Evolutionary conservation across 2,113 vertebrate species (phyloP), one percentile per base, ranked within the genome.

Genomic region (Scophthalmus maximus): DNA sequence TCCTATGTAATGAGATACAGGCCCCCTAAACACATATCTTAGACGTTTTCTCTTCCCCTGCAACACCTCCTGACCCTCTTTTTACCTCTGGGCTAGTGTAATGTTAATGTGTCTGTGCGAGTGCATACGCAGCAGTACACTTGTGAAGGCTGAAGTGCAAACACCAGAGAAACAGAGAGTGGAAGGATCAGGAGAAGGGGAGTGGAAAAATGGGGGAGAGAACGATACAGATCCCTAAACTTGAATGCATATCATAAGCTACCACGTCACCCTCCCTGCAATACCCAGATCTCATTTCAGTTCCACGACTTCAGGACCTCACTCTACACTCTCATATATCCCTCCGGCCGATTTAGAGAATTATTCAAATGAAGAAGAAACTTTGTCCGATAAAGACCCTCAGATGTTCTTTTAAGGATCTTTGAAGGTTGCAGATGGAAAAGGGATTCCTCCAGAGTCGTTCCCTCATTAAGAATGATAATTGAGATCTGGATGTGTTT

Each of bases 1-100:
- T 91, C 86, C 93, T 94, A 84, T 94, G 95, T 95, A 96, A 96
- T 92, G 91, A 87, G 95, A 96, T 94, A 82, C 86, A 87, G 79
- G 70, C 81, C 57, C 30, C 71, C 15, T 82, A 71, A 85, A 87
- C 76, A 83, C 83, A 71, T 78, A 71, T 53, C 46, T 78, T 49
- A 73, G 59, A 83, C 58, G 8, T 56, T 78, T 76, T 81, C 72
- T 79, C 76, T 74, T 77, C 67, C 76, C 63, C 68, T 76, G 42
- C 53, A 55, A 86, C 83, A 85, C 84, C 87, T 84, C 57, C 68
- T 88, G 85, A 87, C 81, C 81, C 79, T 72, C 20, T 46, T 59
- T 61, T 85, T 85, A 86, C 80, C 78, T 73, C 79, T 68, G 55
- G 67, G 46, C 26, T 66, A 72, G 80, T 47, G 34, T 62, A 57